Base-by-base conservation (phyloP, 2,113 vertebrate genomes). In the Gambusia holbrooki region DNA sequence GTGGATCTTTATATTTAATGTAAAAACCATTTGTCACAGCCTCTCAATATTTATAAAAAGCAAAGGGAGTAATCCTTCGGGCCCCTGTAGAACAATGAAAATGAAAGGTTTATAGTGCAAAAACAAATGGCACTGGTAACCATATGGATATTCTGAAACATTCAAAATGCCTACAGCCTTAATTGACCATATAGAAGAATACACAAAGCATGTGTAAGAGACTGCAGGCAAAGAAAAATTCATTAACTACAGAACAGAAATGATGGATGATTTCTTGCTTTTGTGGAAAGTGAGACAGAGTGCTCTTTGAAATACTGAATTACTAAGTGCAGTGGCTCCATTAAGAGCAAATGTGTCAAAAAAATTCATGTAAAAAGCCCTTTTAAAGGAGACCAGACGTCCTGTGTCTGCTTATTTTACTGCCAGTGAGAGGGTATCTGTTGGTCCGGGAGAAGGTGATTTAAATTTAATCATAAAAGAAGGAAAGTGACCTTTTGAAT, bases 241-340 rank as follows among this genome's bases (percentile, higher is more conserved):
- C 80, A 88, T 89, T 87, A 82, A 63, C 48, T 79, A 71, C 80
- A 86, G 81, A 91, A 87, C 79, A 88, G 51, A 73, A 62, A 72
- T 83, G 89, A 88, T 88, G 80, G 82, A 87, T 81, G 78, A 90
- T 79, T 86, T 87, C 69, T 81, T 80, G 64, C 42, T 67, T 37
- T 77, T 4, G 40, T 79, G 73, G 62, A 85, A 90, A 89, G 75
- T 75, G 76, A 87, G 82, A 85, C 65, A 78, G 74, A 87, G 88
- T 84, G 80, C 82, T 87, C 80, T 79, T 86, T 86, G 68, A 87
- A 86, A 83, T 63, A 40, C 71, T 33, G 75, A 85, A 83, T 80
- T 82, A 86, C 83, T 81, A 42, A 83, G 80, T 71, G 84, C 71
- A 74, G 76, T 35, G 64, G 73, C 64, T 77, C 82, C 85, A 86